A percentile compares a stretch with the other conserved stretches of the same genome.
These are phyloP conservation scores for Notamacropus eugenii DNA, from an alignment of 2,797 vertebrate genomes.

Conservation along the genomic window DNA sequence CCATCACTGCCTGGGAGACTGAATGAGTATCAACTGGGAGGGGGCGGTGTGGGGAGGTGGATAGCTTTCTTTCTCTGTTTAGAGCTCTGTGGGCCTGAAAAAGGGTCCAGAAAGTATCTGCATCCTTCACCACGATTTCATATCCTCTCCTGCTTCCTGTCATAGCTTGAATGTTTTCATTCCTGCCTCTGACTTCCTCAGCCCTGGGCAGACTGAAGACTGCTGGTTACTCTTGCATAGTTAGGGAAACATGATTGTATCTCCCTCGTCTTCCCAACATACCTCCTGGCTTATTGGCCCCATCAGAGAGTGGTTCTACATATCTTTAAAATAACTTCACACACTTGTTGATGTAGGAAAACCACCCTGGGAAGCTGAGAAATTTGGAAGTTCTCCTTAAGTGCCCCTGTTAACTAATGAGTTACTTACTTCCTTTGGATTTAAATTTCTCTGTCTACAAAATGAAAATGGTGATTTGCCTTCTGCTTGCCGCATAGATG, in stretches of 20 bases:
- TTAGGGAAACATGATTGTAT: background rate
- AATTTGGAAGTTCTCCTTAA: conserved; percentile 12
- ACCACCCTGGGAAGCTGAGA: background rate
- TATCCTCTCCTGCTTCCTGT: background rate
- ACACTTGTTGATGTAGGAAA: background rate
- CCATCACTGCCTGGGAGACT: background rate
- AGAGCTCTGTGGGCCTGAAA: background rate
- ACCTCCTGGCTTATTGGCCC: background rate
- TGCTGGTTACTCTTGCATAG: conserved; percentile 23
- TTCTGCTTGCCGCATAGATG: background rate
- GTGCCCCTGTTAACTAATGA: conserved; percentile 21
- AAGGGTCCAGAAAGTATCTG: background rate
- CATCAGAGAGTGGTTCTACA: background rate
- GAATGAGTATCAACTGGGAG: background rate
- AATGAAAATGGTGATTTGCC: conserved; percentile 5
- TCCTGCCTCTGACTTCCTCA: background rate
- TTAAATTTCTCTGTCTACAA: conserved; percentile 36
- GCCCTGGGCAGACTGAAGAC: background rate
- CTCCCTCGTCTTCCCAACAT: background rate
- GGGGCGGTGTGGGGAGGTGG: background rate
- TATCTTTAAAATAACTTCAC: background rate
- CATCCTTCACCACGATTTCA: conserved; percentile 41
- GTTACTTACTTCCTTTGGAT: conserved; percentile 8
- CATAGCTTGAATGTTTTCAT: background rate
- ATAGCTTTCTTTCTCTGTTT: background rate